These are phyloP conservation scores for Philhelius pedissequus DNA, from an alignment of 2,888 invertebrate species.

Conservation along the genomic window DNA sequence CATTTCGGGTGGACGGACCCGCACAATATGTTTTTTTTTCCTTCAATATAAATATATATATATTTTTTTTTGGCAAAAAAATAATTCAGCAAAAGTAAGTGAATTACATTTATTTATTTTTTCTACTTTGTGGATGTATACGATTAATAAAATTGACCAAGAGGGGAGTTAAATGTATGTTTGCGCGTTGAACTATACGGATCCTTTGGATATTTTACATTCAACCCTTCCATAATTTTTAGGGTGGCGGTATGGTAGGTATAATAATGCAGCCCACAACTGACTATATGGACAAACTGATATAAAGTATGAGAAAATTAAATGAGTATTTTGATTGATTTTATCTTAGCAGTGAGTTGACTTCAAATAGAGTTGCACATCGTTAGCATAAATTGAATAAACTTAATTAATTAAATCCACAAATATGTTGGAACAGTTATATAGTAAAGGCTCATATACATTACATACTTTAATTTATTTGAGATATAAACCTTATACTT, in stretches of 20 bases:
- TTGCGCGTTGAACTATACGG: neutral
- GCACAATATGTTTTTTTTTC: slow-evolving; percentile 40
- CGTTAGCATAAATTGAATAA: neutral
- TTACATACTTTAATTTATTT: no score
- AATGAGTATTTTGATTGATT: slow-evolving; percentile 48
- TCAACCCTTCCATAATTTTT: slow-evolving; percentile 45
- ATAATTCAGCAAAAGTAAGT: slow-evolving; percentile 57
- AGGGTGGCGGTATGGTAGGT: neutral
- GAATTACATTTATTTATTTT: slow-evolving; percentile 44
- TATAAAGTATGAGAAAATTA: neutral
- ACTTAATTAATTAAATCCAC: slow-evolving; percentile 2
- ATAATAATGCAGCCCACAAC: no score
- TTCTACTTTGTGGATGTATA: slow-evolving; percentile 11
- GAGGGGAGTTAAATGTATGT: neutral
- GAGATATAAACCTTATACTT: no score
- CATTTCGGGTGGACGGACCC: slow-evolving; percentile 21
- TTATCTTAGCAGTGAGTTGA: slow-evolving; percentile 4
- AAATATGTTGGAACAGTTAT: neutral
- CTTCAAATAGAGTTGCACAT: neutral
- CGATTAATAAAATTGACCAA: slow-evolving; percentile 53
- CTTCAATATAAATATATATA: neutral
- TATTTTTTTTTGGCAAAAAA: slow-evolving; percentile 16
- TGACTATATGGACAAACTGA: neutral
- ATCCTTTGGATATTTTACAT: slow-evolving; percentile 6
- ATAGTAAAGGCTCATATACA: no score